Conservation (phyloP, 2,113 vertebrate species). For the Barbus barbus region DNA sequence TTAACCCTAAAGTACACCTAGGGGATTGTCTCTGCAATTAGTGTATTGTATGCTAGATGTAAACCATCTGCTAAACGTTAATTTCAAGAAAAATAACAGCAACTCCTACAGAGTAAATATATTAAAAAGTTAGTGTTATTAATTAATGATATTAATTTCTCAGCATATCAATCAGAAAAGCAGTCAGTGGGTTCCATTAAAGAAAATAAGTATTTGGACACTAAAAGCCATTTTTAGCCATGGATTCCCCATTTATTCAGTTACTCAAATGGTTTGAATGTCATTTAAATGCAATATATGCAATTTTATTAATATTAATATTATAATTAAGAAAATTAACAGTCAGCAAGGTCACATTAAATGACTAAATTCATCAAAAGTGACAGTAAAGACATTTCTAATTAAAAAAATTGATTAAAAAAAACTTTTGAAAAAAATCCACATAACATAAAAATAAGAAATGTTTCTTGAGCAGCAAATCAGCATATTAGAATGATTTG, state of each 20-base stretch:
- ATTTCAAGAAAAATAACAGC: neutral
- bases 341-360: too few relatives aligned
- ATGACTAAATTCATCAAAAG: too few relatives aligned
- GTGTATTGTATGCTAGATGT: neutral
- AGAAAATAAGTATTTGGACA: neutral
- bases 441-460: neutral
- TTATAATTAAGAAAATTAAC: too few relatives aligned
- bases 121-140: neutral
- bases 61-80: slow-evolving; percentile 3
- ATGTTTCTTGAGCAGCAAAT: neutral
- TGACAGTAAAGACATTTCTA: too few relatives aligned
- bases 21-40: slow-evolving; percentile 9
- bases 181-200: neutral
- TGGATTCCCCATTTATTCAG: too few relatives aligned
- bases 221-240: too few relatives aligned
- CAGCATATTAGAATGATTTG: neutral
- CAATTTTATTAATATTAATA: neutral
- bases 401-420: too few relatives aligned
- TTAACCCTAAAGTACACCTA: neutral
- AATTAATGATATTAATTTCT: neutral
- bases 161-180: neutral
- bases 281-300: too few relatives aligned
- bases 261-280: too few relatives aligned
- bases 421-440: too few relatives aligned
- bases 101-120: neutral